Conservation (phyloP, 2,888 invertebrate genomes). For the Trissolcus brochymenae region DNA sequence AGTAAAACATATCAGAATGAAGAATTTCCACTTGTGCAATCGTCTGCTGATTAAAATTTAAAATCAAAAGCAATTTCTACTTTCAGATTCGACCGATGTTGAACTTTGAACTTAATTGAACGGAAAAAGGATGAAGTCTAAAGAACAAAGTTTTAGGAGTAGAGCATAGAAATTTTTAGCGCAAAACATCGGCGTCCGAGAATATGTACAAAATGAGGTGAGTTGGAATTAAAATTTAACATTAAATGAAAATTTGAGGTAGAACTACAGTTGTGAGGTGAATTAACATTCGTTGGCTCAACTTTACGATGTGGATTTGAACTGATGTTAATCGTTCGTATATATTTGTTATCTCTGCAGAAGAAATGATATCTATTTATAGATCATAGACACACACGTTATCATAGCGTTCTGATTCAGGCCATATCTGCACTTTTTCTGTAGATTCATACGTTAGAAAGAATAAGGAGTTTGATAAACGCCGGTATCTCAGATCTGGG, state of each 20-base stretch:
- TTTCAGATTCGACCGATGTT: background rate
- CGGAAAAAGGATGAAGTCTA: background rate
- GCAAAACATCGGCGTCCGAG: too few relatives aligned
- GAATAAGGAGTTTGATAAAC: conserved; percentile 12
- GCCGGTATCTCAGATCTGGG: conserved; percentile 11
- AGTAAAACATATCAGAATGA: conserved; percentile 23
- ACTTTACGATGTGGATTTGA: conserved; percentile 14
- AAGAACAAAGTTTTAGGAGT: too few relatives aligned
- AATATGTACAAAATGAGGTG: too few relatives aligned
- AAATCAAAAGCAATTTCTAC: conserved; percentile 1
- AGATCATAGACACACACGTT: conserved; percentile 7
- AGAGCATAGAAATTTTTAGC: too few relatives aligned
- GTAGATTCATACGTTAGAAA: conserved; percentile 1
- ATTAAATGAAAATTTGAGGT: too few relatives aligned
- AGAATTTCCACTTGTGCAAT: conserved; percentile 23
- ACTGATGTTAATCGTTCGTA: conserved; percentile 22
- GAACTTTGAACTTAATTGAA: background rate
- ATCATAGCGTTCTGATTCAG: conserved; percentile 6
- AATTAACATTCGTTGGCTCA: too few relatives aligned
- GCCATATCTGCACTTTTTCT: conserved; percentile 16
- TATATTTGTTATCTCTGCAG: conserved; percentile 22
- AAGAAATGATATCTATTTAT: conserved; percentile 17
- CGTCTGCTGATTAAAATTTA: conserved; percentile 1
- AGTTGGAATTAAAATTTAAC: too few relatives aligned
- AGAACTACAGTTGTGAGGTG: too few relatives aligned